phyloP scores from a whole-genome alignment of 37 sponge, comb jelly and placozoan genomes.

The Crambe crambe region DNA sequence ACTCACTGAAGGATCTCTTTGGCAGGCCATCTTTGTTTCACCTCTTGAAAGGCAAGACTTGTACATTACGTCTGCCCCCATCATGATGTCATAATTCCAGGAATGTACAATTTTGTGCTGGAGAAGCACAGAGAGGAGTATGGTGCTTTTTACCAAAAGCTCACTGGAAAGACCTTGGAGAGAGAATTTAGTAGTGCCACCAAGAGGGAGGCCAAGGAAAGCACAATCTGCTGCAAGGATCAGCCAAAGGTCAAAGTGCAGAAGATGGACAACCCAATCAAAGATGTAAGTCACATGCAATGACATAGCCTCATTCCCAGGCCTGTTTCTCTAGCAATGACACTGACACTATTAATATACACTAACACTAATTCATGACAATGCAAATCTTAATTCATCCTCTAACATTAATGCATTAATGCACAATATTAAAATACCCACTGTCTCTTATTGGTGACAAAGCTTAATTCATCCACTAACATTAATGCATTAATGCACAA shows the following conservation, averaged over 20 bases:
- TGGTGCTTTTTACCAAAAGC: neutral
- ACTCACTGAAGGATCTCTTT: slow-evolving; percentile 46
- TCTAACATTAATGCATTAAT: too few species aligned
- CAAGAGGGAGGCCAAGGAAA: neutral
- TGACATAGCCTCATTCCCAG: too few species aligned
- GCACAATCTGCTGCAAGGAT: neutral
- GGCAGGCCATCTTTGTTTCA: slow-evolving; percentile 21
- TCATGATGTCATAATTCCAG: neutral
- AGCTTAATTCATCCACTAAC: too few species aligned
- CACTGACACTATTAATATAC: too few species aligned
- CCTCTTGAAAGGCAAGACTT: slow-evolving; percentile 38
- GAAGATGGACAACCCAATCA: neutral
- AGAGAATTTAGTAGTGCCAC: neutral
- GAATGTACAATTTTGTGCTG: neutral
- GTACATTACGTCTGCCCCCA: neutral
- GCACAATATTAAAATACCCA: too few species aligned
- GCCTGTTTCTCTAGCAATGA: too few species aligned
- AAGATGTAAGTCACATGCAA: too few species aligned
- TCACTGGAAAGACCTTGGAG: neutral
- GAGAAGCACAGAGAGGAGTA: neutral
- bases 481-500: too few species aligned
- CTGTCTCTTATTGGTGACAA: too few species aligned
- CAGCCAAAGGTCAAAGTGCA: neutral
- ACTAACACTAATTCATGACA: too few species aligned
- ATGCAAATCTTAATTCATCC: too few species aligned